Base-by-base conservation (phyloP, 2,113 vertebrate genomes). In the Brienomyrus longianalis region DNA sequence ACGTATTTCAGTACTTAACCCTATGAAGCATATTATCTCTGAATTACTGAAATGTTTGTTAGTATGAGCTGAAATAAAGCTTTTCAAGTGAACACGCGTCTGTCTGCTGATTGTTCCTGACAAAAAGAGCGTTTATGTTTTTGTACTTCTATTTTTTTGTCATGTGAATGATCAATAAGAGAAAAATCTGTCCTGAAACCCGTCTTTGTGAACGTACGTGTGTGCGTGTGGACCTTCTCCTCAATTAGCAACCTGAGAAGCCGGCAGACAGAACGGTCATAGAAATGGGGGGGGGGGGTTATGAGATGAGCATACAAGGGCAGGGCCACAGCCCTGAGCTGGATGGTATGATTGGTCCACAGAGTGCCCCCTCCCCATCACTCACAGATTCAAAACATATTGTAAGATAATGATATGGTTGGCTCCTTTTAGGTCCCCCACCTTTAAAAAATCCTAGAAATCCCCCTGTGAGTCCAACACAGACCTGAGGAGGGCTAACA, bases 31-130 rank as follows among this genome's bases (percentile, higher is more conserved):
- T 87, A 54, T 56, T 52, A 87, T 87, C 85, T 52, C 85, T 86
- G 50, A 86, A 86, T 35, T n/a, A 50, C 85, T 87, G 48, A 87
- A 54, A 54, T 35, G 51, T 87, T 52, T 35, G 51, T 87, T 52
- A 87, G 85, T 52, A 87, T 35, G 48, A 87, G 51, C 48, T 54
- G 85, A 54, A 87, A 54, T 87, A 87, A 87, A 87, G 85, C 48
- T 87, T 87, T 54, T 87, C 17, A 87, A 87, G 85, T 52, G 85
- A 87, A 87, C n/a, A 7, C 7, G 2, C 27, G 1, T 35, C 27
- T 54, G 51, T 35, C 27, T 35, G 45, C 27, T 86, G 85, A 86
- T 9, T 87, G 45, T 23, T n/a, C 83, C 45, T 48, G 45, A 23
- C 83, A 23, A n/a, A n/a, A 48, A 23, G 45, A 9, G 45, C 17